These are phyloP conservation scores for Psilopogon haemacephalus DNA, from an alignment of 2,113 vertebrate species.

Conservation along the genomic window DNA sequence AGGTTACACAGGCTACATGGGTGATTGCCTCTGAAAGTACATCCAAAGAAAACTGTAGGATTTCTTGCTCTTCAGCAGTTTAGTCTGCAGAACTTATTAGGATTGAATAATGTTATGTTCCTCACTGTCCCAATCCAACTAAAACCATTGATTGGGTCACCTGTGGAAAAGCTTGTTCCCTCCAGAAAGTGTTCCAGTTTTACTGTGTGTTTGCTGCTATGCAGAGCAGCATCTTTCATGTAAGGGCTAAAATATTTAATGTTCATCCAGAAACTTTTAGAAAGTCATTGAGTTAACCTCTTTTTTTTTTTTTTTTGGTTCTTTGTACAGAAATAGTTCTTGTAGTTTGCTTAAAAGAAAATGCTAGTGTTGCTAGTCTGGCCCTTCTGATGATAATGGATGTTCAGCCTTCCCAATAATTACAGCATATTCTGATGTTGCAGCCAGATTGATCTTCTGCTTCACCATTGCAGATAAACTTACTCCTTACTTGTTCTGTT, in stretches of 20 bases:
- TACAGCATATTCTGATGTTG: neutral
- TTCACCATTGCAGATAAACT: neutral
- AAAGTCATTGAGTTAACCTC: neutral
- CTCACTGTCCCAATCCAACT: neutral
- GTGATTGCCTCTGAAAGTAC: neutral
- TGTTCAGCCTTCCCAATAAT: neutral
- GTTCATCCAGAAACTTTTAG: neutral
- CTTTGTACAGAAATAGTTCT: neutral
- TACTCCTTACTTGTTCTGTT: neutral
- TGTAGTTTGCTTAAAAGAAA: neutral
- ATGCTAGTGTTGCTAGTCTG: neutral
- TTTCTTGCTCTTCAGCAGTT: neutral
- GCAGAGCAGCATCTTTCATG: neutral
- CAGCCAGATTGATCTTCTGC: neutral
- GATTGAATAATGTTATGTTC: rapidly evolving
- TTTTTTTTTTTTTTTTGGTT: neutral
- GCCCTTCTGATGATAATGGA: neutral
- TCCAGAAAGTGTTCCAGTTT: neutral
- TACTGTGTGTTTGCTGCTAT: neutral
- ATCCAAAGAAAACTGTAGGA: neutral
- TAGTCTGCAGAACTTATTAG: neutral
- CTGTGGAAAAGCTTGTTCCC: neutral
- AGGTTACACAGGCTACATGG: neutral
- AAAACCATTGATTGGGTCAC: neutral
- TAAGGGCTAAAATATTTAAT: neutral